Conservation (phyloP, 2,113 vertebrate species). For the Sphaerodactylus townsendi region DNA sequence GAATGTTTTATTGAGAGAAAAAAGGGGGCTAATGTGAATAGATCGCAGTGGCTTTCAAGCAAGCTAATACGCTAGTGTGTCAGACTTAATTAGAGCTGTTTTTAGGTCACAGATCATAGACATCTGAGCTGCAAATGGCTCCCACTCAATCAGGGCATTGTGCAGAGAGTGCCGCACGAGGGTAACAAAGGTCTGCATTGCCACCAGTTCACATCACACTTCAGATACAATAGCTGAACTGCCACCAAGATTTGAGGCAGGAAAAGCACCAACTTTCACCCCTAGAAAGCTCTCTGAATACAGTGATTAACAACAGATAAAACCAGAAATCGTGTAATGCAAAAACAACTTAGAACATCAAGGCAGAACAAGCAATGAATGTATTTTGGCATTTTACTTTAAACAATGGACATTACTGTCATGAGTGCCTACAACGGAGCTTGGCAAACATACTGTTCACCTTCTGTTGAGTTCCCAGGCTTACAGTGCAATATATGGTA, state of each 20-base stretch:
- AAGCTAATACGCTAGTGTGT: conserved; percentile 14
- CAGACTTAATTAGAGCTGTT: conserved; percentile 31
- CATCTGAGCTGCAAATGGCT: conserved; percentile 19
- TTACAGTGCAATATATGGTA: neutral
- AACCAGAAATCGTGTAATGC: neutral
- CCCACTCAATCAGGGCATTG: neutral
- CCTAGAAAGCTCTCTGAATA: neutral
- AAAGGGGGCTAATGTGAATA: neutral
- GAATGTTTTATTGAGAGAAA: neutral
- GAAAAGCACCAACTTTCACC: neutral
- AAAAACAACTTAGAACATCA: neutral
- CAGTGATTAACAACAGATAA: neutral
- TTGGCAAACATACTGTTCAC: neutral
- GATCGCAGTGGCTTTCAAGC: conserved; percentile 17
- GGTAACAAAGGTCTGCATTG: conserved; percentile 4
- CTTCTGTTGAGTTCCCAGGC: neutral
- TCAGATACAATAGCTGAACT: neutral
- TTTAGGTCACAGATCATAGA: conserved; percentile 31
- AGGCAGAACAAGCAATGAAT: neutral
- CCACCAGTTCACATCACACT: conserved; percentile 11
- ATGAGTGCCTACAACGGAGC: neutral
- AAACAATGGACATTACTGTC: neutral
- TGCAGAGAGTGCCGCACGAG: conserved; percentile 3
- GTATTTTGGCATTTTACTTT: neutral
- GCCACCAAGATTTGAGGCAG: neutral